phyloP scores from a whole-genome alignment of 2,797 vertebrate genomes.

The Peromyscus melanophrys region DNA sequence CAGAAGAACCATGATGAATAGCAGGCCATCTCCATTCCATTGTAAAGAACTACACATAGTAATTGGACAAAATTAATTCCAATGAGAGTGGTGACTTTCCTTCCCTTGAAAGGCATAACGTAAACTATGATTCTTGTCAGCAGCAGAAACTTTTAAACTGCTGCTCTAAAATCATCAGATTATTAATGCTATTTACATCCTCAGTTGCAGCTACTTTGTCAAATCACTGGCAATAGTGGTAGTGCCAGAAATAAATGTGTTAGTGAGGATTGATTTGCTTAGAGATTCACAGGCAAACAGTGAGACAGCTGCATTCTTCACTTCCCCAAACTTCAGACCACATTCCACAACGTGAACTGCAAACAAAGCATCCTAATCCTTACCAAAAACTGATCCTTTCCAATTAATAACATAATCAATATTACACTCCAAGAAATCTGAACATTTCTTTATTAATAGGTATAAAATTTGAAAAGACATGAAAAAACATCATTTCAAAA shows the following conservation, averaged over 20 bases:
- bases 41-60: neutral
- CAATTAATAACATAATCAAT: constrained; percentile 80
- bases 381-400: constrained; percentile 79
- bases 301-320: constrained; percentile 80
- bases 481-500: neutral
- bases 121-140: constrained; percentile 64
- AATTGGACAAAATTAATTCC: constrained; percentile 38
- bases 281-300: constrained; percentile 55
- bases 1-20: constrained; percentile 52
- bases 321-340: constrained; percentile 72
- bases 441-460: constrained; percentile 78
- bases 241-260: constrained; percentile 79
- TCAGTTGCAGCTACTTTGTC: constrained; percentile 66
- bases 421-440: constrained; percentile 68
- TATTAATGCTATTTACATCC: constrained; percentile 78
- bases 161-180: constrained; percentile 46
- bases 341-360: constrained; percentile 78
- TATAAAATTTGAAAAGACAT: constrained; percentile 76
- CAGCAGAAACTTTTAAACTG: neutral
- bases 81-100: constrained; percentile 22
- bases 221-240: constrained; percentile 74
- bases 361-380: constrained; percentile 80
- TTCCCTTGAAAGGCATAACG: neutral
- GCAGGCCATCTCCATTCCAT: neutral
- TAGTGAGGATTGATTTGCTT: constrained; percentile 70